Evolutionary conservation across 2,888 invertebrate species (phyloP), one percentile per base, ranked within the genome.

Genomic region (Priocnemis perturbator): DNA sequence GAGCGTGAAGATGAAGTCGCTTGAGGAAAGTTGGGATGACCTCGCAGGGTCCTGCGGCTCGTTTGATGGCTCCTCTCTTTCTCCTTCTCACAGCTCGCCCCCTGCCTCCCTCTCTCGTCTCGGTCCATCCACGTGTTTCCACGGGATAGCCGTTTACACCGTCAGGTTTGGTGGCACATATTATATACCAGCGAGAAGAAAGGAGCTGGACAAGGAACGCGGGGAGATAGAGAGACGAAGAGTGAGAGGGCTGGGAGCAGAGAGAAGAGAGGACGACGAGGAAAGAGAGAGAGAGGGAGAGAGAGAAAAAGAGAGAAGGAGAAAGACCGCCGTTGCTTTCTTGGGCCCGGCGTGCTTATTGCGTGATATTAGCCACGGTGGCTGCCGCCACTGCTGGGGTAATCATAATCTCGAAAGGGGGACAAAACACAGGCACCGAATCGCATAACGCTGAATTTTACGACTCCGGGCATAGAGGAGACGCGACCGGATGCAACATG

Each of bases 341-440:
- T 73, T 65, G 73, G 73, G 72, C 62, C 68, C 77, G 62, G 78
- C 75, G 75, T 74, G 81, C 78, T 86, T 81, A 85, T 87, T 85
- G 84, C 85, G 76, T 83, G 86, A 85, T 84, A 87, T 87, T 88
- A 85, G 86, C 85, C 82, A 86, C 86, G 86, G 84, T 83, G 81
- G 82, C 79, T 74, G 79, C 79, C 75, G 75, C 73, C 73, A 74
- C 72, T 69, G 75, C 73, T 67, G 75, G 78, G 82, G 83, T 81
- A 85, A 87, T 87, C 85, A 85, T 85, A 86, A 86, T 87, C 82
- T 83, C 76, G 76, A 79, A 81, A 74, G 79, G 74, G 73, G 81
- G 84, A 86, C 86, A 85, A 85, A 87, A 87, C 85, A 84, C 81
- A 78, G 84, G 73, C 63, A 74, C 84, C 82, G 74, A 87, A 86